These are phyloP conservation scores for Ailurus styani DNA, from an alignment of 2,113 vertebrate species.

Conservation along the genomic window DNA sequence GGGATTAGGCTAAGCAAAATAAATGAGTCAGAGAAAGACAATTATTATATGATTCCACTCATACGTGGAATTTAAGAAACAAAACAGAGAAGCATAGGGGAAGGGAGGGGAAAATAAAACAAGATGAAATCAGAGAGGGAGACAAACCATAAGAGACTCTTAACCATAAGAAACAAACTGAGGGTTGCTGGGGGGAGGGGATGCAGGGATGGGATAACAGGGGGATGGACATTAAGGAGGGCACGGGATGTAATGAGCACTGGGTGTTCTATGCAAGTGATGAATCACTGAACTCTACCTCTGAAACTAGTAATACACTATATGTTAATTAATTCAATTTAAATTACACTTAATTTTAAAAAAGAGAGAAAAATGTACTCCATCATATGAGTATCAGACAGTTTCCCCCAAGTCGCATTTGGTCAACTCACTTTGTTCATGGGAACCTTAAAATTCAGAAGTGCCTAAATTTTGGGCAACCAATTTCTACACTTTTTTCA, in stretches of 20 bases:
- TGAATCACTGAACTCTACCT: background rate
- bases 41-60: background rate
- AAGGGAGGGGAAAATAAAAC: background rate
- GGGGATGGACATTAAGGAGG: background rate
- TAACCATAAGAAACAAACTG: background rate
- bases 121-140: background rate
- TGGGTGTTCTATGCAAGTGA: background rate
- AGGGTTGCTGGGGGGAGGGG: background rate
- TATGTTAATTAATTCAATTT: background rate
- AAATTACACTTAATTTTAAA: background rate
- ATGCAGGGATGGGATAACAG: background rate
- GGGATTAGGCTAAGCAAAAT: background rate
- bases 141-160: background rate
- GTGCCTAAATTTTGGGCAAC: background rate
- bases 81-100: background rate
- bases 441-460: background rate
- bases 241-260: background rate
- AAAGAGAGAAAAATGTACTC: background rate
- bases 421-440: background rate
- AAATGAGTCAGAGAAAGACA: background rate
- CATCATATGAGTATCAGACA: background rate
- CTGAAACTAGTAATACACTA: background rate
- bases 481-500: background rate
- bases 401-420: background rate
- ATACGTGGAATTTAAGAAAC: background rate